phyloP scores from a whole-genome alignment of 2,797 vertebrate genomes.

The Valencia hispanica region DNA sequence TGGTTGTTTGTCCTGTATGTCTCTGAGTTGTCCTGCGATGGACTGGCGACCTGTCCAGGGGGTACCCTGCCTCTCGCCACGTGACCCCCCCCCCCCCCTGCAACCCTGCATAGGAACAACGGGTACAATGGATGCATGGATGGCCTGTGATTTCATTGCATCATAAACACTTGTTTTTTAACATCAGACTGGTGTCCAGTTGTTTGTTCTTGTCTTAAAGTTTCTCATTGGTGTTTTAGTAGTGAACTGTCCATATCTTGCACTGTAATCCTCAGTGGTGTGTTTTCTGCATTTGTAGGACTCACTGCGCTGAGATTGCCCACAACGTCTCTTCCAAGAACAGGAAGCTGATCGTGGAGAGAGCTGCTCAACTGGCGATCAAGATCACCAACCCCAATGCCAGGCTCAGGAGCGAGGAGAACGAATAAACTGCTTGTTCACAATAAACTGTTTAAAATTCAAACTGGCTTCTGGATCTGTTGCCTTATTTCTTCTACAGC shows the following conservation, averaged over 20 bases:
- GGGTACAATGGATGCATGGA: too few relatives aligned
- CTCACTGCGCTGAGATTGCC: constrained; percentile 96
- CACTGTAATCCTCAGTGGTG: background rate
- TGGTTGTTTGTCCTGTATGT: too few relatives aligned
- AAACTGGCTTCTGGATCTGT: background rate
- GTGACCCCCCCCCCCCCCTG: too few relatives aligned
- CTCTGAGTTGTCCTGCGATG: too few relatives aligned
- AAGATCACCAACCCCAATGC: constrained; percentile 98
- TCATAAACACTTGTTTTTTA: background rate
- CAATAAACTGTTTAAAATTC: constrained; percentile 84
- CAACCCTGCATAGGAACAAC: too few relatives aligned
- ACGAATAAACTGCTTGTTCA: constrained; percentile 85
- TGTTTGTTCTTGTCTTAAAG: background rate
- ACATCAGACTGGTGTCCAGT: background rate
- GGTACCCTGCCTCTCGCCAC: too few relatives aligned
- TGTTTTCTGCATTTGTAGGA: constrained; percentile 74
- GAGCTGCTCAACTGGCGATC: constrained; percentile 96
- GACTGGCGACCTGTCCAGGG: too few relatives aligned
- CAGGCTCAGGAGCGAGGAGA: constrained; percentile 97
- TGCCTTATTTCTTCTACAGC: background rate
- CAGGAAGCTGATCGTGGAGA: constrained; percentile 95
- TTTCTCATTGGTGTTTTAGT: background rate
- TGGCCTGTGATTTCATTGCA: background rate
- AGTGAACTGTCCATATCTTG: background rate
- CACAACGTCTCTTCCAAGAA: constrained; percentile 99